phyloP scores from a whole-genome alignment of 2,113 vertebrate genomes.

The Phrynosoma blainvillii region DNA sequence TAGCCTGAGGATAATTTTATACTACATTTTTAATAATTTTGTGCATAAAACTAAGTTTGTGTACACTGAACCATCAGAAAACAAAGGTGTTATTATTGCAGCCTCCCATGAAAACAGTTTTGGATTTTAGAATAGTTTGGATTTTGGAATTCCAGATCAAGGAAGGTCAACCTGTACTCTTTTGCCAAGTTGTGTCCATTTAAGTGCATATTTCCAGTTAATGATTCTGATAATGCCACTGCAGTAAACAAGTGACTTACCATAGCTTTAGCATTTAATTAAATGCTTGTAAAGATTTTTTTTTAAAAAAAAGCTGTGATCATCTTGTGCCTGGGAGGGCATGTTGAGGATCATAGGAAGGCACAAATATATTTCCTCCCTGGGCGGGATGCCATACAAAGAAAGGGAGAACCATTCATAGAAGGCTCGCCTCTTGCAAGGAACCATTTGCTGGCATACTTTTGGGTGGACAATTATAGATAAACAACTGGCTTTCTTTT shows the following conservation, averaged over 20 bases:
- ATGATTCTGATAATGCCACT: neutral
- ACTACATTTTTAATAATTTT: too few relatives aligned
- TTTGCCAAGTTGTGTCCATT: neutral
- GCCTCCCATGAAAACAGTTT: too few relatives aligned
- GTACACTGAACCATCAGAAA: too few relatives aligned
- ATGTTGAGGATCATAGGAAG: too few relatives aligned
- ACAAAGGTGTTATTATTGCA: too few relatives aligned
- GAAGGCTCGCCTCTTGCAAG: neutral
- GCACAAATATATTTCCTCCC: neutral
- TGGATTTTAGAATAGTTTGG: too few relatives aligned
- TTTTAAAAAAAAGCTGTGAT: neutral
- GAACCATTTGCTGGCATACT: neutral
- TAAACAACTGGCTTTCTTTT: neutral
- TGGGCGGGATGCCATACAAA: neutral
- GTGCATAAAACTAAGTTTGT: too few relatives aligned
- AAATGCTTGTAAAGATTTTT: neutral
- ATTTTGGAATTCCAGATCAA: too few relatives aligned
- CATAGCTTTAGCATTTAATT: conserved; percentile 35
- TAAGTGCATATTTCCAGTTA: neutral
- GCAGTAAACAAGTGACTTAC: conserved; percentile 6
- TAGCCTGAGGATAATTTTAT: too few relatives aligned
- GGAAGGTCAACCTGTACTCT: neutral
- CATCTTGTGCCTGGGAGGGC: neutral
- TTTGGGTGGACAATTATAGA: neutral
- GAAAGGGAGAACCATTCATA: neutral